Evolutionary conservation across 2,113 vertebrate species (phyloP).

Genomic region (Prinia subflava): DNA sequence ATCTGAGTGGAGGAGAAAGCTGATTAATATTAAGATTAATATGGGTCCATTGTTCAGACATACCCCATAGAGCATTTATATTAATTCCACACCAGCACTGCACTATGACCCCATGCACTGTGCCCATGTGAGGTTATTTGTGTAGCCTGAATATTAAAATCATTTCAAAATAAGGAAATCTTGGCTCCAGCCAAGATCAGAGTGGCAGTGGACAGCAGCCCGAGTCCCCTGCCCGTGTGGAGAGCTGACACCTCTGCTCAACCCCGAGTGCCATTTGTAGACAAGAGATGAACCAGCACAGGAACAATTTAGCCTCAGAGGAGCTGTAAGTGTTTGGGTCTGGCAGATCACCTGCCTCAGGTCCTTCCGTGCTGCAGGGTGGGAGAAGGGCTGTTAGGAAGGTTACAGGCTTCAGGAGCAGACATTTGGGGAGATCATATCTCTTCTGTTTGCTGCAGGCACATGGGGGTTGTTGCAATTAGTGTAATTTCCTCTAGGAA

Average conservation of each 20-base stretch:
- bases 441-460: not conserved
- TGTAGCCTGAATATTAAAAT: not conserved
- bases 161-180: not conserved
- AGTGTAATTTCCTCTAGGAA: conserved; percentile 41
- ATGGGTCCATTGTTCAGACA: conserved; percentile 15
- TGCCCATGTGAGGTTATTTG: not conserved
- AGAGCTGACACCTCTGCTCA: not conserved
- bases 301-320: not conserved
- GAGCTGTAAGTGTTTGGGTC: not conserved
- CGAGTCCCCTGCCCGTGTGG: not conserved
- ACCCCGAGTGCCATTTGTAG: rapidly evolving
- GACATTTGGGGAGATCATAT: not conserved
- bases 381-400: not conserved
- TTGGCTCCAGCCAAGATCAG: not conserved
- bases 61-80: not conserved
- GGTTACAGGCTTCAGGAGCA: not conserved
- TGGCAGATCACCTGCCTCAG: not conserved
- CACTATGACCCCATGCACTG: rapidly evolving
- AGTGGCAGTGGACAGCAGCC: rapidly evolving
- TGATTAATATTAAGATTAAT: conserved; percentile 52
- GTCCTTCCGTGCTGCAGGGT: not conserved
- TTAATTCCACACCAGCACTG: not conserved
- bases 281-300: not conserved
- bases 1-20: not conserved
- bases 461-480: not conserved